Evolutionary conservation across 1,140 invertebrate species (phyloP), one percentile per base, ranked within the genome.

Genomic region (Drosophila chauvacae): DNA sequence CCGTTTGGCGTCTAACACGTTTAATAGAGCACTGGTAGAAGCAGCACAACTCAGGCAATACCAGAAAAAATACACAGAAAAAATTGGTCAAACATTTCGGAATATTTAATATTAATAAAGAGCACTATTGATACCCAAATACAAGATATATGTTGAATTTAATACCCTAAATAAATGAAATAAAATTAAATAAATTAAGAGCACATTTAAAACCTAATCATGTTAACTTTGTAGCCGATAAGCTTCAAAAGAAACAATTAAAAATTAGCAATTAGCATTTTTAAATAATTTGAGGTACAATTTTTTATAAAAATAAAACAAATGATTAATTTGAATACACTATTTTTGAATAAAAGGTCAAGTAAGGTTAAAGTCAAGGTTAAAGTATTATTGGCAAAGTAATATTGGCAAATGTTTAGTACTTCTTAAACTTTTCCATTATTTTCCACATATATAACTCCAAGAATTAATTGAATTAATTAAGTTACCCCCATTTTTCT

Each of bases 1-100:
- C 56, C 81, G 78, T 63, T 85, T 83, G 77, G 72, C 81, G 72
- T 48, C 79, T 85, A 77, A 65, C 81, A 73, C 64, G 77, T 64
- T 75, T 81, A 85, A 75, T 86, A 62, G 73, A 86, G 82, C 82
- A 77, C 57, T 80, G 64, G 60, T 48, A 44, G 33, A 33, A 33
- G 68, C 76, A 56, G 55, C 16, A 55, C 42, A 45, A 30, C n/a
- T 28, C 20, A 61, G 33, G 50, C 50, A n/a, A 41, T 56, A 23
- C 4, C 4, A 55, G 7, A 23, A 55, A 16, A 55, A 26, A 26
- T 28, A 35, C 16, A 61, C 14, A 11, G 44, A 7, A n/a, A 26
- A 60, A 44, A 7, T 18, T 0, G 10, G 14, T 0, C 1, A n/a
- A 0, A 10, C 0, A 7, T 23, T 47, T 47, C 1, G 0, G 11